phyloP scores from a whole-genome alignment of 2,888 invertebrate species.

The Eumacrocentrus americanus region DNA sequence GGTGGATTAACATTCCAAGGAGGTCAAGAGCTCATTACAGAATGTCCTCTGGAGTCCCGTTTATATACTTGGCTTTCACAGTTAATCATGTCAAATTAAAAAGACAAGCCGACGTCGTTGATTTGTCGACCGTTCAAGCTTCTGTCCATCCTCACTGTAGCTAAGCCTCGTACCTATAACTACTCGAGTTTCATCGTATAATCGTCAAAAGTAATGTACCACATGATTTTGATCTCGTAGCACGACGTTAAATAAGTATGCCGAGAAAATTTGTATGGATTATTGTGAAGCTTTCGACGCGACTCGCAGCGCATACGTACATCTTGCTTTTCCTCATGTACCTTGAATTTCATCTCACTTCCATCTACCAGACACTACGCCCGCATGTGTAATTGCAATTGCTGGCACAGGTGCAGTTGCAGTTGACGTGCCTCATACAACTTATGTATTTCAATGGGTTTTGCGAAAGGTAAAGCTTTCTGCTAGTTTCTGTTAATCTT shows the following conservation, averaged over 20 bases:
- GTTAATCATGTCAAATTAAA: background rate
- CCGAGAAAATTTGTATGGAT: too few species aligned
- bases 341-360: background rate
- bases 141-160: too few species aligned
- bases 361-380: background rate
- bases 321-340: background rate
- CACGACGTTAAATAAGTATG: too few species aligned
- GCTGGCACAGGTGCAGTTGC: conserved; percentile 10
- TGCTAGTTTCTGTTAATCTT: background rate
- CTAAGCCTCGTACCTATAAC: too few species aligned
- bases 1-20: background rate
- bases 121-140: background rate
- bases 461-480: background rate
- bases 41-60: background rate
- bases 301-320: background rate
- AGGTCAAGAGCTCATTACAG: background rate
- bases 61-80: background rate
- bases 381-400: conserved; percentile 1
- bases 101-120: background rate
- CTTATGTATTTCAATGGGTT: background rate
- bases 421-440: background rate
- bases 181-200: too few species aligned
- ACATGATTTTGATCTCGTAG: too few species aligned
- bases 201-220: too few species aligned
- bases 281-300: too few species aligned